Conservation (phyloP, 2,113 vertebrate species). For the Microtus montanus region DNA sequence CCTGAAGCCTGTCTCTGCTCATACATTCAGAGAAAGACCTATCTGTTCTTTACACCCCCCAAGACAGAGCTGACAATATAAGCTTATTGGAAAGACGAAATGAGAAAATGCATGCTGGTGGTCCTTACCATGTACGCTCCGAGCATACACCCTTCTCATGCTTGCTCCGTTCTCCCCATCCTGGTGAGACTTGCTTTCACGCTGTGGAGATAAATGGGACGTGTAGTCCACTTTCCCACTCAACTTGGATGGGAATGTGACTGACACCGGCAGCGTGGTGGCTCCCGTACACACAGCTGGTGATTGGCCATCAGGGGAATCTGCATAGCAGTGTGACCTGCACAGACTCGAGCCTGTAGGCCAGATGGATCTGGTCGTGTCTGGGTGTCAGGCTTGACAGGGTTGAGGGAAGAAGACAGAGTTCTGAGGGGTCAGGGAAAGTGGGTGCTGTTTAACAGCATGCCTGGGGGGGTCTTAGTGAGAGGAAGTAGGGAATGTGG, state of each 20-base stretch:
- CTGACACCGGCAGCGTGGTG: not conserved
- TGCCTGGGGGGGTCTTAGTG: not conserved
- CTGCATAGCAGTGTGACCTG: not conserved
- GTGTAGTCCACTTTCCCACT: not conserved
- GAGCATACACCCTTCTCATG: not conserved
- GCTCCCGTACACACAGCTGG: not conserved
- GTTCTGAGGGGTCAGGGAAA: not conserved
- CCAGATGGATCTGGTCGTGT: not conserved
- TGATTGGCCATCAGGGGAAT: not conserved
- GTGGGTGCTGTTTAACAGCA: not conserved
- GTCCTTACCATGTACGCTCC: fast-evolving
- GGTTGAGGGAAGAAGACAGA: not conserved
- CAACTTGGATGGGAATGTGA: not conserved
- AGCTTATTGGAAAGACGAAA: not conserved
- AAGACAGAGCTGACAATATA: not conserved
- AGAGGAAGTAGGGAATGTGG: not conserved
- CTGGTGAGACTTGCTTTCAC: not conserved
- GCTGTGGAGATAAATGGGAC: not conserved
- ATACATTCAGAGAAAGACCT: not conserved
- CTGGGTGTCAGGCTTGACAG: not conserved
- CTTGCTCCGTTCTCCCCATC: too few species aligned
- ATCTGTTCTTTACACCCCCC: not conserved
- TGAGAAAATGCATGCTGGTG: not conserved
- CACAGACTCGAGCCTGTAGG: not conserved
- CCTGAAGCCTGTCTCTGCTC: not conserved